Base-by-base conservation (phyloP, 2,113 vertebrate genomes). In the Corythornis madagascariensis region DNA sequence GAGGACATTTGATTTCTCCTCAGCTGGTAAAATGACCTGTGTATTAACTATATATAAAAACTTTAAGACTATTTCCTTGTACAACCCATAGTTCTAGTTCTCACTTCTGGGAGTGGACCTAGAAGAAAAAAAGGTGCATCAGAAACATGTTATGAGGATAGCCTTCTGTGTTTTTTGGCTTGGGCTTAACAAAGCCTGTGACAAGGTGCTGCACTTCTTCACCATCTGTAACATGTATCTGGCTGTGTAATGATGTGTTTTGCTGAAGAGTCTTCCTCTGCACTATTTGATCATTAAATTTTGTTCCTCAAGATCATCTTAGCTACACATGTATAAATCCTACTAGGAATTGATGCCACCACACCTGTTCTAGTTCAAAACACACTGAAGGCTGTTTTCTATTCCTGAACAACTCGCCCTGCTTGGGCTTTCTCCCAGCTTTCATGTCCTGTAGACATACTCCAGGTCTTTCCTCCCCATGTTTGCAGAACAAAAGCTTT, bases 351-450 rank as follows among this genome's bases (percentile, higher is more conserved):
- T 77, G 29, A 66, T 92, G 82, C 72, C 65, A 89, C 66, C 63
- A 83, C 81, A 87, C 88, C 78, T 91, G 61, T 83, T 73, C 85
- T 93, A 56, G 65, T 88, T 83, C 82, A 86, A 81, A 92, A 73
- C 40, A 70, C 29, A 56, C 40, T 42, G 28, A 88, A 87, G 74
- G 38, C 42, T 67, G 12, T 17, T 48, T 29, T n/a, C 40, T 78
- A 59, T 65, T 88, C 79, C 80, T 90, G 50, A 3, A 2, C 35
- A 77, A 28, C 31, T 86, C 56, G 31, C 33, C 3, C 19, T 24
- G 4, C 38, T n/a, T 40, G 28, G 18, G 50, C 79, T 79, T 86
- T 26, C 57, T 94, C 40, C 45, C 38, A 83, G 48, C 43, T 57
- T 50, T 83, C 24, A 2, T 22, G 17, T 74, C 12, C 0, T 3